These are phyloP conservation scores for Phytoseiulus persimilis DNA, from an alignment of 2,888 invertebrate genomes.

Conservation along the genomic window DNA sequence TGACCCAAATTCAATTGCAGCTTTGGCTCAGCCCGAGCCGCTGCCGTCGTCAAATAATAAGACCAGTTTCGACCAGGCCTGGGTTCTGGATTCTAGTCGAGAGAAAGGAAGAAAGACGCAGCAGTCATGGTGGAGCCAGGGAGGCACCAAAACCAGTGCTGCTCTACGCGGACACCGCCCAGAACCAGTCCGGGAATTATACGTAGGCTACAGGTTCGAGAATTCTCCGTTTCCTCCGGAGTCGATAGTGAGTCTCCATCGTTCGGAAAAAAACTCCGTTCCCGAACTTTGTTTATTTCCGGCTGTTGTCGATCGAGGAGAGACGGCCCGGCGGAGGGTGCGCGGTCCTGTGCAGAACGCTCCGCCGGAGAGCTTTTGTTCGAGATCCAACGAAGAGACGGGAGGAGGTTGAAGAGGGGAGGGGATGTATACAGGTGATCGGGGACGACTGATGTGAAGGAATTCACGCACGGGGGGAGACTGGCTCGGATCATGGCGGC, in stretches of 20 bases:
- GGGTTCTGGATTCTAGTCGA: not conserved
- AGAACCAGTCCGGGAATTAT: not conserved
- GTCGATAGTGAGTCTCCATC: not conserved
- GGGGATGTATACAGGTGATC: conserved; percentile 5
- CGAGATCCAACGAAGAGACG: not conserved
- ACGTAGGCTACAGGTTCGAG: too few species aligned
- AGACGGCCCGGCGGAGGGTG: not conserved
- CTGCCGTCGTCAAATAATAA: not conserved
- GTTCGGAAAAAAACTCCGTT: too few species aligned
- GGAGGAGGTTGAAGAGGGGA: not conserved
- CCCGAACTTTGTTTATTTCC: too few species aligned
- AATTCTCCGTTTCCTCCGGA: not conserved
- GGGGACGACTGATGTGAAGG: conserved; percentile 5
- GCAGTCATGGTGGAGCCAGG: not conserved
- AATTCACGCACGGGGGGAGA: not conserved
- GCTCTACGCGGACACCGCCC: not conserved
- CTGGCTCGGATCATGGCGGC: not conserved
- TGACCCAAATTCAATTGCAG: not conserved
- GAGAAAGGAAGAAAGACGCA: not conserved
- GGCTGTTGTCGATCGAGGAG: too few species aligned
- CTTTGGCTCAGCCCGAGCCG: not conserved
- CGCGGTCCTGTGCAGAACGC: not conserved
- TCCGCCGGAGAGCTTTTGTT: not conserved
- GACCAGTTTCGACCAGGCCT: not conserved
- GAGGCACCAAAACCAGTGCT: not conserved